Percentiles rank a stretch among this genome's conserved stretches.
phyloP scores from a whole-genome alignment of 2,888 invertebrate species.

The Tyria jacobaeae region DNA sequence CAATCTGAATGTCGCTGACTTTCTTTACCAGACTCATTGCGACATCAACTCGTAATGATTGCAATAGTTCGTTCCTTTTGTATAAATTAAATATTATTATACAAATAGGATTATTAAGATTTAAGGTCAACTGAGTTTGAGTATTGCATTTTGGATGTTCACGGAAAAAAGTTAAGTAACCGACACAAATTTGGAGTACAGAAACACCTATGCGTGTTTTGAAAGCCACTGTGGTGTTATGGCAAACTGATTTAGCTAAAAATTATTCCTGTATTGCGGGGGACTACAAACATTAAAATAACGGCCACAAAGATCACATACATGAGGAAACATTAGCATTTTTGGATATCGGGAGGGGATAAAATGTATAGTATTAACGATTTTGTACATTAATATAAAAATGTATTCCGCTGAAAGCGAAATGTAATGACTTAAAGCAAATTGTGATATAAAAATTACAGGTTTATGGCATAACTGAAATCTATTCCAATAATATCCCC shows the following conservation, averaged over 20 bases:
- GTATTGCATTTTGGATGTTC: slow-evolving; percentile 1
- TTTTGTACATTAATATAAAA: not conserved
- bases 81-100: slow-evolving; percentile 20
- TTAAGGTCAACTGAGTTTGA: slow-evolving; percentile 21
- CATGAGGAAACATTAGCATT: no score
- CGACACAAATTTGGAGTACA: not conserved
- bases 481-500: not conserved
- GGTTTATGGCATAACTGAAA: not conserved
- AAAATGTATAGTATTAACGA: not conserved
- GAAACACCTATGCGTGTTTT: no score
- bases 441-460: not conserved
- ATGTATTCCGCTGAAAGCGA: not conserved
- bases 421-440: not conserved
- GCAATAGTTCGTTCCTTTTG: slow-evolving; percentile 27
- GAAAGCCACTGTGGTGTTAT: not conserved
- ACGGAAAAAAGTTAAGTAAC: not conserved
- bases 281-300: no score
- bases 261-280: no score
- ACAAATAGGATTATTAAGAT: slow-evolving; percentile 24
- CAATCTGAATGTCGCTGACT: slow-evolving; percentile 39
- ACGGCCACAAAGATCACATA: no score
- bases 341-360: not conserved
- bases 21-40: slow-evolving; percentile 45
- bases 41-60: slow-evolving; percentile 37
- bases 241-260: not conserved